Evolutionary conservation across 2,797 vertebrate species (phyloP), one percentile per base, ranked within the genome.

Genomic region (Anomalospiza imberbis): DNA sequence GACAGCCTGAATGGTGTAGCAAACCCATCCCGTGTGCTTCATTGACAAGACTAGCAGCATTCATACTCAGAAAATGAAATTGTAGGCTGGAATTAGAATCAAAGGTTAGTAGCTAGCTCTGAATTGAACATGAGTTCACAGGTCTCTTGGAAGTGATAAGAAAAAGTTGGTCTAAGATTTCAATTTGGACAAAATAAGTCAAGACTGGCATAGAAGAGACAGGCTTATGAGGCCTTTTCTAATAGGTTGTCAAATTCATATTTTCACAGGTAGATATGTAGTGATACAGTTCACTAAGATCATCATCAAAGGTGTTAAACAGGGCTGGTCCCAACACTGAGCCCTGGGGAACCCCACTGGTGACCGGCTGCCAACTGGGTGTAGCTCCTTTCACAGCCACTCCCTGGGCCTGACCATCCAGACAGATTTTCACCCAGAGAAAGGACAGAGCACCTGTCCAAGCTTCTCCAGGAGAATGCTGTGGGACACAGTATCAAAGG

Each of bases 381-480:
- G 57, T 2, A 5, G 66, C n/a, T 82, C 38, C 66, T 14, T 4
- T 10, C n/a, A 38, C 50, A 29, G 20, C 6, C 28, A 3, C 32
- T 31, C 47, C 31, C 66, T 61, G 47, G 32, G 17, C 66, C 26
- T 1, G 0, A 7, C 21, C 47, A 61, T 8, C 38, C 55, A 61
- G 21, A 2, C 47, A 17, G 47, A 1, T 36, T 53, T 31, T 28
- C 1, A 28, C 22, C 28, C 79, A 62, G 48, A 0, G 1, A 3
- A 24, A 47, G 44, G 9, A 54, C 38, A 53, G 28, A 32, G 15
- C 22, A 28, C 24, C 57, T 47, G 48, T 54, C 28, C 48, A 38
- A 47, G n/a, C 28, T 62, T 54, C 67, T 10, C 18, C 67, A 38
- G 57, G 24, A 72, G n/a, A 38, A 32, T 61, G 65, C 38, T 10